A percentile compares a stretch with the other conserved stretches of the same genome.
Conservation (phyloP, 2,113 vertebrate genomes). For the mouse (Mus musculus) region DNA sequence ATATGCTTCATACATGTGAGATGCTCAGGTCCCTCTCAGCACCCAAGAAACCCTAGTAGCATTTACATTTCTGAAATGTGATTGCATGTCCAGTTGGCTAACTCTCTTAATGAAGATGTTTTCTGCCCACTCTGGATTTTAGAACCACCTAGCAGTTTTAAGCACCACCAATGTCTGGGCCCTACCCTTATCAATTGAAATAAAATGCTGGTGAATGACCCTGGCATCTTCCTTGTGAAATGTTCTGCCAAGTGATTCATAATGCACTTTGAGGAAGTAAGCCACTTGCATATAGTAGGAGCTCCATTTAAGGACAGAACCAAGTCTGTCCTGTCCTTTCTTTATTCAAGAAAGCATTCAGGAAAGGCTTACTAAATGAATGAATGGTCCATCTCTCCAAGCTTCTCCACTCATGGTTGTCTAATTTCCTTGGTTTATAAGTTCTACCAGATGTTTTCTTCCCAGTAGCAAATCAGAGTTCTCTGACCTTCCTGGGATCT, state of each 20-base stretch:
- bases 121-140: not conserved
- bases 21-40: not conserved
- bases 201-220: not conserved
- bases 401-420: not conserved
- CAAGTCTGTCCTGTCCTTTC: not conserved
- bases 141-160: slow-evolving; percentile 2
- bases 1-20: not conserved
- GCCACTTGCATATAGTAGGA: not conserved
- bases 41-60: not conserved
- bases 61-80: not conserved
- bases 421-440: not conserved
- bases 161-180: not conserved
- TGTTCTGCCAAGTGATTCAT: not conserved
- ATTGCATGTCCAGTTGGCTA: not conserved
- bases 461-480: not conserved
- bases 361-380: not conserved
- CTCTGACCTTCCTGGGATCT: not conserved
- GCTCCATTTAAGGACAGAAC: slow-evolving; percentile 18
- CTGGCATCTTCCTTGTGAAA: not conserved
- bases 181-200: not conserved
- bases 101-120: not conserved
- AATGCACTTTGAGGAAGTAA: not conserved
- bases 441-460: not conserved
- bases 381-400: not conserved
- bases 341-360: not conserved